phyloP scores from a whole-genome alignment of 92 coral and sea anemone species.

The Zoanthus gigantus region DNA sequence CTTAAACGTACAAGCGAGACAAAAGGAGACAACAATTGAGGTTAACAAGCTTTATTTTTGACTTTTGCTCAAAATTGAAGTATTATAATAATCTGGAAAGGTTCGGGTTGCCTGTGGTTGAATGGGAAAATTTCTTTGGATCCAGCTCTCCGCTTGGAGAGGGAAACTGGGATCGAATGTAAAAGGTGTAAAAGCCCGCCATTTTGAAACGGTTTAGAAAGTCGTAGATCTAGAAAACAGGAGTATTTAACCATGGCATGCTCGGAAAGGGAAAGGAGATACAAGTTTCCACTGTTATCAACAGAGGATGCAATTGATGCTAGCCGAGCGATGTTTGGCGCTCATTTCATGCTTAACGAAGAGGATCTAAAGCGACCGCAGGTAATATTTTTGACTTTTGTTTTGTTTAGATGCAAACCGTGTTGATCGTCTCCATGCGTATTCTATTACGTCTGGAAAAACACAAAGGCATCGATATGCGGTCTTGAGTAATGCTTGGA shows the following conservation, averaged over 20 bases:
- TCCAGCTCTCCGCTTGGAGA: not conserved
- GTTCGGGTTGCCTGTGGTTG: too few relatives aligned
- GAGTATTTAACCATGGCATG: slow-evolving; percentile 21
- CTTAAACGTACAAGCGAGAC: too few relatives aligned
- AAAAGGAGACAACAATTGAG: too few relatives aligned
- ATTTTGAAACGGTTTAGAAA: slow-evolving; percentile 33
- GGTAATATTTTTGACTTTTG: slow-evolving; percentile 42
- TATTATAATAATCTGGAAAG: too few relatives aligned
- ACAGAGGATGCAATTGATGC: slow-evolving; percentile 76
- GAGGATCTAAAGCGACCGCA: slow-evolving; percentile 79
- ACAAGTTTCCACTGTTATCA: slow-evolving; percentile 69
- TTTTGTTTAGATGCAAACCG: too few relatives aligned
- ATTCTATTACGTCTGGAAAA: too few relatives aligned
- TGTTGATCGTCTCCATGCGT: too few relatives aligned
- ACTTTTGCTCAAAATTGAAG: too few relatives aligned
- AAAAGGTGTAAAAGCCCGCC: slow-evolving; percentile 37
- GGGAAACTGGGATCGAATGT: not conserved
- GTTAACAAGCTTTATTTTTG: too few relatives aligned
- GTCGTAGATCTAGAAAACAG: not conserved
- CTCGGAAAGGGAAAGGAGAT: slow-evolving; percentile 29
- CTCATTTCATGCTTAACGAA: slow-evolving; percentile 60
- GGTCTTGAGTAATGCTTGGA: too few relatives aligned
- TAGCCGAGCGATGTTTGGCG: slow-evolving; percentile 72
- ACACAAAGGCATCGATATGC: too few relatives aligned
- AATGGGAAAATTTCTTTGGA: too few relatives aligned